Conservation (phyloP, 2,888 invertebrate species). For the Scaptomyza parva region DNA sequence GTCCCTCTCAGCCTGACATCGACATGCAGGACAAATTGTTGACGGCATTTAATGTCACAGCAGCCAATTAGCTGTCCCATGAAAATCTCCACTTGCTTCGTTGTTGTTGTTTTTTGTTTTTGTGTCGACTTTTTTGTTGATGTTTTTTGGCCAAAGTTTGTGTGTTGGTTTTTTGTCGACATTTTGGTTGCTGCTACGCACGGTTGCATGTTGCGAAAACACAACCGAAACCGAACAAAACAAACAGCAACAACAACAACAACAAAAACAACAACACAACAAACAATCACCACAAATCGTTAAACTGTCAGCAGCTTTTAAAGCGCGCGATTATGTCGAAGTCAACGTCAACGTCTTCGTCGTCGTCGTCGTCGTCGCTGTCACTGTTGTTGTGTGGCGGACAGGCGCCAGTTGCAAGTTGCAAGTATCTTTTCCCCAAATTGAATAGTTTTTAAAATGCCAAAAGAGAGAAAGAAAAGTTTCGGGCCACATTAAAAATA, state of each 20-base stretch:
- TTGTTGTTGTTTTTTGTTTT: conserved; percentile 35
- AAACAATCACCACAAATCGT: conserved; percentile 83
- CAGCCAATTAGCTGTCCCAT: conserved; percentile 81
- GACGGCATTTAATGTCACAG: conserved; percentile 81
- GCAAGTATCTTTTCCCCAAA: conserved; percentile 14
- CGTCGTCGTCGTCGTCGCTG: conserved; percentile 19
- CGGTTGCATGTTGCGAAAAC: conserved; percentile 72
- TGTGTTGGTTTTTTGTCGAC: conserved; percentile 34
- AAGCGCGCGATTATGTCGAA: conserved; percentile 79
- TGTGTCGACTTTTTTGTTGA: conserved; percentile 36
- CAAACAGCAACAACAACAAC: conserved; percentile 34
- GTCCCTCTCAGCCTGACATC: conserved; percentile 60
- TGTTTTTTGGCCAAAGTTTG: conserved; percentile 61
- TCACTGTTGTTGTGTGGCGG: conserved; percentile 38
- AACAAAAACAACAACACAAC: conserved; percentile 51
- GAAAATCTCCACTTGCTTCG: conserved; percentile 74
- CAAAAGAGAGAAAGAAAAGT: conserved; percentile 56
- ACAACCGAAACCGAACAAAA: conserved; percentile 30
- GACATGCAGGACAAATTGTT: conserved; percentile 81
- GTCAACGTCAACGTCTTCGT: conserved; percentile 47
- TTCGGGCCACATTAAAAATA: conserved; percentile 36
- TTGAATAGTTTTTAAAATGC: conserved; percentile 60
- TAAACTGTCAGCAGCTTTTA: conserved; percentile 82
- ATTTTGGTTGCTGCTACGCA: conserved; percentile 64
- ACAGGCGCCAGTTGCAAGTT: conserved; percentile 71